These are phyloP conservation scores for Andrena dorsata DNA, from an alignment of 2,888 invertebrate species.

Conservation along the genomic window DNA sequence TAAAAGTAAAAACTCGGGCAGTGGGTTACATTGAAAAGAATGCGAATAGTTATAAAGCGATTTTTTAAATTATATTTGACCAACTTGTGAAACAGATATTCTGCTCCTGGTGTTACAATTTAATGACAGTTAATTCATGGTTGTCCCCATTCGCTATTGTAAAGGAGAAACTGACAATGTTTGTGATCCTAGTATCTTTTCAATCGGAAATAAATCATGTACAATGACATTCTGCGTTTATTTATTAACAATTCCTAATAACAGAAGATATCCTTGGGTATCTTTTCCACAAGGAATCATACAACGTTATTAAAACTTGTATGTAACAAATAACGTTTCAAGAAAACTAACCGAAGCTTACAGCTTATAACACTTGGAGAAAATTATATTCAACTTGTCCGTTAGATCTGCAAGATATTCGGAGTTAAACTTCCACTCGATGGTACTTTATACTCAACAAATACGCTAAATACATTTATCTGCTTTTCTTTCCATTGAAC, in stretches of 20 bases:
- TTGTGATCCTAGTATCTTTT: constrained; percentile 39
- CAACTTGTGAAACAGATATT: background rate
- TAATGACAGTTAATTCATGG: constrained; percentile 9
- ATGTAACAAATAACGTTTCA: constrained; percentile 7
- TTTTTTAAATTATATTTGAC: background rate
- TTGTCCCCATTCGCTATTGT: constrained; percentile 13
- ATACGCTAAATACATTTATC: constrained; percentile 59
- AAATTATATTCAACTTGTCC: background rate
- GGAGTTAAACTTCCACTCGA: constrained; percentile 3
- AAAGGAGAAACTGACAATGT: constrained; percentile 24
- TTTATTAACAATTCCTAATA: constrained; percentile 14
- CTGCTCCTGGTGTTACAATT: constrained; percentile 32
- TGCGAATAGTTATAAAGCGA: constrained; percentile 8
- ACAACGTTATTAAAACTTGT: background rate
- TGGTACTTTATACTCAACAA: constrained; percentile 63
- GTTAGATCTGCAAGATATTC: constrained; percentile 20
- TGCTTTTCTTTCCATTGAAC: constrained; percentile 9
- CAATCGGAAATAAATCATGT: constrained; percentile 50
- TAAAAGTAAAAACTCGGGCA: background rate
- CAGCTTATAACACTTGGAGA: background rate
- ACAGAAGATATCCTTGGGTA: constrained; percentile 1
- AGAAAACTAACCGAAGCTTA: background rate
- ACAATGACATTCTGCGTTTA: background rate
- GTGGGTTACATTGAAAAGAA: background rate
- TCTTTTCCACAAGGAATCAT: background rate